A percentile compares a stretch with the other conserved stretches of the same genome.
Conservation (phyloP, 2,797 vertebrate species). For the Todus mexicanus region DNA sequence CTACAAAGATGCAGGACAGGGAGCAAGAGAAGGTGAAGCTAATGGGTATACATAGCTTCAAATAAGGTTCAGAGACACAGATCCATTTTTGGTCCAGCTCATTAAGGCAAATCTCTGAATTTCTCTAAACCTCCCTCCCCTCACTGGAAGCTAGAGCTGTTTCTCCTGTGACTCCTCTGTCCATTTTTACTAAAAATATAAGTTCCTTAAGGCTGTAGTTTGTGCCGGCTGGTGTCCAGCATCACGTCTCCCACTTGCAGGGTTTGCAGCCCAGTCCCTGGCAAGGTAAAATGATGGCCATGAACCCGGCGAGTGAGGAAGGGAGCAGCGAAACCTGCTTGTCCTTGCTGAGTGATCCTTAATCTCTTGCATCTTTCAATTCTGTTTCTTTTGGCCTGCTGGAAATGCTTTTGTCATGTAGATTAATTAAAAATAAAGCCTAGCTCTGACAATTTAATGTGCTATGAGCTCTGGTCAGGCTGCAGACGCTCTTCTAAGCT, state of each 20-base stretch:
- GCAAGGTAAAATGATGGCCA: neutral
- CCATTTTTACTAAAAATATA: neutral
- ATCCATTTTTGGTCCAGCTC: neutral
- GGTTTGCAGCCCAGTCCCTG: neutral
- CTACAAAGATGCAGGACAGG: neutral
- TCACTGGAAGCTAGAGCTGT: neutral
- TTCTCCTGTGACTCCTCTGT: neutral
- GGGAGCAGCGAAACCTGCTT: neutral
- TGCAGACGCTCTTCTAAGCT: neutral
- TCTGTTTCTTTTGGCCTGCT: neutral
- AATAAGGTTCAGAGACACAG: neutral
- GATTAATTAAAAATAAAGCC: constrained; percentile 20
- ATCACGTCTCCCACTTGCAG: neutral
- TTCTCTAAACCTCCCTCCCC: neutral
- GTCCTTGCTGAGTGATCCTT: no score
- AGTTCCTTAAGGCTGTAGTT: neutral
- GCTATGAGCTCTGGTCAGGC: neutral
- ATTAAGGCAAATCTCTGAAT: neutral
- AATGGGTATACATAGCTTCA: no score
- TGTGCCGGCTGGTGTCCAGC: neutral
- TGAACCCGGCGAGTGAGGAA: neutral
- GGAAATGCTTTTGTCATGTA: neutral
- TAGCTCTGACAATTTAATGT: neutral
- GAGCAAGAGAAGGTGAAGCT: neutral
- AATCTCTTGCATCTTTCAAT: constrained; percentile 42